A percentile compares a stretch with the other conserved stretches of the same genome.
Conservation (phyloP, 2,888 invertebrate genomes). For the Idaea biselata region DNA sequence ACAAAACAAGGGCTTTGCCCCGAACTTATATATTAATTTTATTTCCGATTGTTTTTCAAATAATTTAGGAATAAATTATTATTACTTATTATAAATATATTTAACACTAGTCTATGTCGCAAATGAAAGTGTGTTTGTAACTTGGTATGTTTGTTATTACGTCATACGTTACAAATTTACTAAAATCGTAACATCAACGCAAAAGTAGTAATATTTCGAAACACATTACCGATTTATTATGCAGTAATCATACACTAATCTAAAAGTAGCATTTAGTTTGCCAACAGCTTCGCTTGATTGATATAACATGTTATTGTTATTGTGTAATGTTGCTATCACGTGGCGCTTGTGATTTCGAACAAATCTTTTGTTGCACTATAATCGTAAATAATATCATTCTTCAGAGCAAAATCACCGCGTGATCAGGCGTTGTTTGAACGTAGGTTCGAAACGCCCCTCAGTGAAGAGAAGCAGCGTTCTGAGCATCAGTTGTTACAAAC, state of each 20-base stretch:
- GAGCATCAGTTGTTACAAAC: too few relatives aligned
- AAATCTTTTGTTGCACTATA: neutral
- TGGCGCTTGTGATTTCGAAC: neutral
- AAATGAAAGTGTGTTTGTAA: constrained; percentile 19
- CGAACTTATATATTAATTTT: constrained; percentile 6
- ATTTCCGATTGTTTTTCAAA: constrained; percentile 16
- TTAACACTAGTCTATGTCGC: constrained; percentile 34
- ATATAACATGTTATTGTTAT: neutral
- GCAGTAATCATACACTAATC: neutral
- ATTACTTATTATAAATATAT: constrained; percentile 18
- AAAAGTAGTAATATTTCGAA: neutral
- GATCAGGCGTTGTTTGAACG: neutral
- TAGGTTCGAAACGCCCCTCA: neutral
- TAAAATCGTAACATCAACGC: neutral
- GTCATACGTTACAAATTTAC: neutral
- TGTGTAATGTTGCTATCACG: neutral
- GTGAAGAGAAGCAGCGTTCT: neutral
- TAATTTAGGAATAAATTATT: constrained; percentile 10
- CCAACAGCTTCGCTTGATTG: neutral
- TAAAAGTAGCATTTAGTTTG: neutral
- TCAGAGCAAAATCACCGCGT: neutral
- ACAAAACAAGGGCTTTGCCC: constrained; percentile 47
- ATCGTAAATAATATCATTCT: neutral
- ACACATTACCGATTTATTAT: neutral
- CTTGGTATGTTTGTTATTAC: constrained; percentile 11